Percentiles rank a stretch among this genome's conserved stretches.
phyloP scores from a whole-genome alignment of 2,888 invertebrate genomes.

The Drosophila koepferae region DNA sequence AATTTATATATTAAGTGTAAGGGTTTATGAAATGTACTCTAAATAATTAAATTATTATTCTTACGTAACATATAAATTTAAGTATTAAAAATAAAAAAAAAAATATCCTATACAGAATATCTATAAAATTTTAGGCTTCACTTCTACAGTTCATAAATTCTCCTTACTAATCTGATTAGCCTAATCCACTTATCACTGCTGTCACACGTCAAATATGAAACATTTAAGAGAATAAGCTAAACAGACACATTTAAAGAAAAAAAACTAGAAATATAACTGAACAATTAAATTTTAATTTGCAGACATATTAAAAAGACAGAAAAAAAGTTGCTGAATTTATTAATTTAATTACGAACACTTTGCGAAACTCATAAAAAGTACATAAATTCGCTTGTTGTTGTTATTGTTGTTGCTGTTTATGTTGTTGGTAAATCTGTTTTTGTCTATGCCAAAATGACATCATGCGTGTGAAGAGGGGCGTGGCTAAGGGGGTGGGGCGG shows the following conservation, averaged over 20 bases:
- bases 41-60: background rate
- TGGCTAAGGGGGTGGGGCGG: background rate
- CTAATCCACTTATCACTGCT: constrained; percentile 31
- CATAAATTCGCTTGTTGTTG: constrained; percentile 59
- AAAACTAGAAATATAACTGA: constrained; percentile 9
- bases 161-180: background rate
- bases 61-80: background rate
- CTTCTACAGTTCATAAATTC: background rate
- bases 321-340: constrained; percentile 51
- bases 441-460: constrained; percentile 61
- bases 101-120: background rate
- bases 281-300: constrained; percentile 46
- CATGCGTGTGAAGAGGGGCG: constrained; percentile 42
- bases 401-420: constrained; percentile 21
- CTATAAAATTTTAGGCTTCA: background rate
- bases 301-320: constrained; percentile 24
- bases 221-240: background rate
- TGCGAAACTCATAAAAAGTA: constrained; percentile 69
- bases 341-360: constrained; percentile 75
- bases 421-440: constrained; percentile 61
- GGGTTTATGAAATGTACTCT: background rate
- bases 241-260: constrained; percentile 9
- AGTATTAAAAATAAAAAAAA: too few relatives aligned
- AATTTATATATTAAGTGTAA: too few relatives aligned
- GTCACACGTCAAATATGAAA: constrained; percentile 9